These are phyloP conservation scores for Dicyrtoma fusca DNA, from an alignment of 2,888 invertebrate species.

Conservation along the genomic window DNA sequence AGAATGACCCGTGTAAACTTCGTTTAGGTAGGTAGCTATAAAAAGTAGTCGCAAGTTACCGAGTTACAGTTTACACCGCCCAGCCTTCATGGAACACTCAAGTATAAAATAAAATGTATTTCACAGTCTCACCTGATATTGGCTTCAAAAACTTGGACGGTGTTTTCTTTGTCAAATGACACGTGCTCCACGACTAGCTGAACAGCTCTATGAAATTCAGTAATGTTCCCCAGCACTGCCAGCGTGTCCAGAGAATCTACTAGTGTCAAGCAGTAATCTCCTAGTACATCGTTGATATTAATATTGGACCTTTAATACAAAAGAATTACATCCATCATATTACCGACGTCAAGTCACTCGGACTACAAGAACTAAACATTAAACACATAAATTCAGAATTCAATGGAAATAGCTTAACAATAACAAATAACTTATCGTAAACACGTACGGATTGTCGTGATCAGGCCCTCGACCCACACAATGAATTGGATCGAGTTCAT, in stretches of 20 bases:
- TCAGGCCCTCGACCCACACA: constrained; percentile 67
- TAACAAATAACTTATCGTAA: too few species aligned
- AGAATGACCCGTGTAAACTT: too few species aligned
- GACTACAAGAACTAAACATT: not conserved
- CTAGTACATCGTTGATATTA: constrained; percentile 70
- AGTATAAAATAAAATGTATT: too few species aligned
- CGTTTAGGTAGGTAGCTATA: too few species aligned
- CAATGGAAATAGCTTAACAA: not conserved
- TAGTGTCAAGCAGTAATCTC: constrained; percentile 67
- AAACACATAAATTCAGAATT: not conserved
- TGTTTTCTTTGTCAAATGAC: constrained; percentile 66
- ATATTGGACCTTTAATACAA: constrained; percentile 64
- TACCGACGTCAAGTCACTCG: not conserved
- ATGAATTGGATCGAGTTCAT: constrained; percentile 67
- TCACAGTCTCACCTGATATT: constrained; percentile 65
- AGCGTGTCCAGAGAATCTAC: constrained; percentile 67
- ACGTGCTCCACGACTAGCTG: constrained; percentile 65
- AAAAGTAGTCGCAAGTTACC: too few species aligned
- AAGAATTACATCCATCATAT: not conserved
- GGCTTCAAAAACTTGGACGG: constrained; percentile 70
- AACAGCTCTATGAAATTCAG: constrained; percentile 66
- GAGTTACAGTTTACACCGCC: too few species aligned
- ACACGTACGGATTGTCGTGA: constrained; percentile 66
- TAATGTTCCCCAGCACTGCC: constrained; percentile 65
- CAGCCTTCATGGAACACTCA: too few species aligned